These are phyloP conservation scores for Temnothorax curvispinosus DNA, from an alignment of 1,140 invertebrate species.

Conservation along the genomic window DNA sequence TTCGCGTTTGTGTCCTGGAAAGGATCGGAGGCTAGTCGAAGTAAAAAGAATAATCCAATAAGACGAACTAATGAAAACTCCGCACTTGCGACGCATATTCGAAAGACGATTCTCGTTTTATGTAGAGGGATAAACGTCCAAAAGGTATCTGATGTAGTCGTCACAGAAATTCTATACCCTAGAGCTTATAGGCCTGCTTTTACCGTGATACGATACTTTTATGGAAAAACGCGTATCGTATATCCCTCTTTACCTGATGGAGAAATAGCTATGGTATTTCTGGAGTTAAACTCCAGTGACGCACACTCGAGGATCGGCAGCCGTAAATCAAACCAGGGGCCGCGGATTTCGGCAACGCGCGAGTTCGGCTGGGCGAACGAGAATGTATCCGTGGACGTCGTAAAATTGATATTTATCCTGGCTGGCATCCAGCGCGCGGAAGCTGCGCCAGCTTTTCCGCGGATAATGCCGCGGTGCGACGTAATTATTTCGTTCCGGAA, in stretches of 20 bases:
- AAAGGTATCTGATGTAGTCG: background rate
- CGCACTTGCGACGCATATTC: background rate
- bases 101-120: background rate
- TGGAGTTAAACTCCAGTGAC: constrained; percentile 10
- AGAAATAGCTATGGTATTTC: background rate
- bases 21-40: background rate
- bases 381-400: constrained; percentile 68
- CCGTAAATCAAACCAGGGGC: constrained; percentile 21
- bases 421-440: constrained; percentile 71
- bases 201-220: background rate
- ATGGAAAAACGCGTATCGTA: background rate
- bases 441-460: constrained; percentile 66
- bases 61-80: background rate
- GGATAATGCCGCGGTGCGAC: constrained; percentile 49
- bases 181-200: background rate
- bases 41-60: background rate
- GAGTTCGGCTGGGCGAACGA: constrained; percentile 32
- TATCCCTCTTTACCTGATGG: background rate
- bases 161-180: background rate
- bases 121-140: background rate
- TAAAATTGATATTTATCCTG: constrained; percentile 80
- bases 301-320: background rate
- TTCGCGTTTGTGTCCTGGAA: background rate
- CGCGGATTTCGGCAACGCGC: constrained; percentile 7
- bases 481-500: constrained; percentile 43